Base-by-base conservation (phyloP, 2,797 vertebrate genomes). In the Lepilemur ruficaudatus region DNA sequence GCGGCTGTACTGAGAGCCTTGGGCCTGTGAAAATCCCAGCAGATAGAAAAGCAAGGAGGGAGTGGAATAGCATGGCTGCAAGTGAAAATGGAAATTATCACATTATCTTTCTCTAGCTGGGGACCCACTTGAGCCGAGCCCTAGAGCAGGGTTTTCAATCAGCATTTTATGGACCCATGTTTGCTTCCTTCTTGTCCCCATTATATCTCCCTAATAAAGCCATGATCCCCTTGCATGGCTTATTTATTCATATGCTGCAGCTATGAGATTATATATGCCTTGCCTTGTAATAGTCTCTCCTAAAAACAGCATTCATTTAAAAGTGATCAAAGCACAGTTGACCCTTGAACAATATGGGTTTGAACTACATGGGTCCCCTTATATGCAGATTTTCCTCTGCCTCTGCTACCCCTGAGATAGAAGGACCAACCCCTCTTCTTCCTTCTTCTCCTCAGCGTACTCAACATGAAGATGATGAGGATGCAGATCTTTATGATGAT, bases 221-320 rank as follows among this genome's bases (percentile, higher is more conserved):
- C 41, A 57, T 1, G n/a, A 5, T 63, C 48, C 81, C 61, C 8
- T 52, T 75, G 35, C 52, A 57, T 73, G 85, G 25, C 70, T 91
- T 70, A 23, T 85, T 86, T 87, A 70, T 78, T 76, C 55, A 57
- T 50, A 50, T 89, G 22, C 38, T n/a, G 4, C 1, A 35, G 25
- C 30, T 89, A 65, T 78, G 65, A 50, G 9, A 67, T 82, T 94
- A 73, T 17, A 32, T 28, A 91, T 63, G 11, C 4, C 79, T 94
- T 84, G 30, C 12, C 52, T 96, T 94, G 14, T 83, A 89, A 69
- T 89, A 69, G 30, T 65, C 46, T 91, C 43, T 89, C 46, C 89
- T 59, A 75, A 96, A 97, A 72, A 85, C 9, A 94, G 4, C 30
- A 32, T 80, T 92, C 28, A 69, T 20, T 95, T 82, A 46, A 93